These are phyloP conservation scores for Dissostichus mawsoni DNA, from an alignment of 2,113 vertebrate species.

Conservation along the genomic window DNA sequence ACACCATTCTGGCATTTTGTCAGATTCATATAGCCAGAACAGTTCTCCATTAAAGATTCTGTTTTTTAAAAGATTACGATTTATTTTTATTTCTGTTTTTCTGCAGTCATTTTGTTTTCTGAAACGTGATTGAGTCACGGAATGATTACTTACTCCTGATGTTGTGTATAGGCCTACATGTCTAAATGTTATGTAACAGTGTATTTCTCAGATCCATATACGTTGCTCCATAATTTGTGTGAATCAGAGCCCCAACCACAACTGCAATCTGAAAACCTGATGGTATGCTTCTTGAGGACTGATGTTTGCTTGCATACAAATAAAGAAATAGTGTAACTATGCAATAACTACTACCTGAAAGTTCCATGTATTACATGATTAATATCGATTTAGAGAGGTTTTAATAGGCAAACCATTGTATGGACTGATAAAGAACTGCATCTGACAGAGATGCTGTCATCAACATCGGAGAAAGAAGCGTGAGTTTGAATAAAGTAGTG, in stretches of 20 bases:
- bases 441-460: no score
- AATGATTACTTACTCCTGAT: neutral
- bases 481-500: no score
- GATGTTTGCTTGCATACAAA: neutral
- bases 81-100: no score
- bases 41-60: neutral
- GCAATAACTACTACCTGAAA: neutral
- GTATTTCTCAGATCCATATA: neutral
- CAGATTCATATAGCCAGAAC: neutral
- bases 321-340: neutral
- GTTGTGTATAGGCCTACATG: neutral
- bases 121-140: neutral
- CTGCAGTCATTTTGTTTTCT: neutral
- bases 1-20: neutral
- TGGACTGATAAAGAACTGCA: neutral
- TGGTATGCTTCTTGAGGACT: neutral
- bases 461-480: no score
- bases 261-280: neutral
- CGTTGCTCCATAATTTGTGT: neutral
- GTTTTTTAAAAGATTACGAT: neutral
- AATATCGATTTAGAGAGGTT: neutral
- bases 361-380: neutral
- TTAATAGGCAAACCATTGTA: neutral
- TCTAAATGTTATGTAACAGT: neutral
- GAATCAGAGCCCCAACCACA: neutral